Base-by-base conservation (phyloP, 2,888 invertebrate genomes). In the Andrena fulva region DNA sequence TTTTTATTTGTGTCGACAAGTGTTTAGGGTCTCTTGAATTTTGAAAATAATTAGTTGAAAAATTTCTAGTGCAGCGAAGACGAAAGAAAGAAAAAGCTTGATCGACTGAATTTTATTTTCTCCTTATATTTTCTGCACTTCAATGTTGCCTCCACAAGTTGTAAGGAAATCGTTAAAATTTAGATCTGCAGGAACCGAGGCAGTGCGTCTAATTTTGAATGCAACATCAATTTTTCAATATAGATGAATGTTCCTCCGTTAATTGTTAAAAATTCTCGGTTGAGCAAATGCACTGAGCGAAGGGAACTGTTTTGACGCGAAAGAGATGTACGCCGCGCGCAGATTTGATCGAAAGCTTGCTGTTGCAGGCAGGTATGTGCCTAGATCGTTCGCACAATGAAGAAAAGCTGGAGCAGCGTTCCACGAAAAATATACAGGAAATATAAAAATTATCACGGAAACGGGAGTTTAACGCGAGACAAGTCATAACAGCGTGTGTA, bases 371-470 rank as follows among this genome's bases (percentile, higher is more conserved):
- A 33, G 0, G 24, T 16, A 54, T 2, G 5, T 24, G 31, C 10
- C 27, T 29, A 24, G 4, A 60, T 42, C 48, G 42, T 27, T 35
- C 24, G 6, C 16, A 7, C 12, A 48, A 48, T 29, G 27, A 29
- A 6, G 29, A 59, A 42, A 63, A 42, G 1, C 8, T 35, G 16
- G 8, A 5, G 35, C 16, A 0, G 27, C 1, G 3, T 1, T n/a
- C 2, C 35, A 8, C 5, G 24, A 77, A 31, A 66, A 33, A 29
- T 52, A 16, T 29, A 7, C 33, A 24, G 16, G n/a, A 59, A 59
- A 77, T 35, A 35, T 24, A 5, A 42, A 29, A 60, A 62, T 77
- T 60, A 52, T 24, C 35, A n/a, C 5, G n/a, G 66, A n/a, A 52
- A 62, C 24, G 10, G 29, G 52, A 33, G 16, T 72, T 63, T 52